Evolutionary conservation across 2,888 invertebrate species (phyloP).

Genomic region (Idaea straminata): DNA sequence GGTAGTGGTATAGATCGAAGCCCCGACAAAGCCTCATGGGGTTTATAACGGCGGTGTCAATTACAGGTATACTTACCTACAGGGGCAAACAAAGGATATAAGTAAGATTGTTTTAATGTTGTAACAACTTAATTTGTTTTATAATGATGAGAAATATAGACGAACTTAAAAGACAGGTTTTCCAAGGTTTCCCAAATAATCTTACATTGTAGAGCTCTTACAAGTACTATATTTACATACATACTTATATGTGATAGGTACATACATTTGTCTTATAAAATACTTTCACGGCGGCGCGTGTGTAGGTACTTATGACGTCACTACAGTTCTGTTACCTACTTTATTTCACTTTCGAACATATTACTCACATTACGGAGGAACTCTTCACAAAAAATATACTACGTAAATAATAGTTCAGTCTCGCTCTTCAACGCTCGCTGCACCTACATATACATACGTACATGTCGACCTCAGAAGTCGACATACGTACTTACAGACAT

Average conservation of each 20-base stretch:
- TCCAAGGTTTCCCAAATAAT: too few relatives aligned
- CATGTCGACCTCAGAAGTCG: background rate
- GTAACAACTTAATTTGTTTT: background rate
- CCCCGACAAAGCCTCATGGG: background rate
- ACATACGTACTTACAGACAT: too few relatives aligned
- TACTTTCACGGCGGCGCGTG: background rate
- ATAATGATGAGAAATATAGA: too few relatives aligned
- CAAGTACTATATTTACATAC: background rate
- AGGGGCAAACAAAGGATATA: background rate
- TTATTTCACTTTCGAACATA: background rate
- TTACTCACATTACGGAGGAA: background rate
- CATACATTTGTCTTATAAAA: background rate
- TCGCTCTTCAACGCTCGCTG: background rate
- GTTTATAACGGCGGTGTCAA: background rate
- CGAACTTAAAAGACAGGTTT: too few relatives aligned
- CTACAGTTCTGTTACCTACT: background rate
- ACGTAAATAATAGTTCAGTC: background rate
- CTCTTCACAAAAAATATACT: background rate
- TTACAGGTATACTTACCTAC: background rate
- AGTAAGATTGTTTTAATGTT: background rate
- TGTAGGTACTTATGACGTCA: background rate
- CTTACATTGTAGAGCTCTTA: too few relatives aligned
- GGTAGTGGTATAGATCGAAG: background rate
- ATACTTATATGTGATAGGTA: background rate
- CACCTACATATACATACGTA: background rate